Percentiles rank a stretch among this genome's conserved stretches.
Evolutionary conservation across 1,140 invertebrate genomes (phyloP).

Genomic region (Daktulosphaira vitifoliae): DNA sequence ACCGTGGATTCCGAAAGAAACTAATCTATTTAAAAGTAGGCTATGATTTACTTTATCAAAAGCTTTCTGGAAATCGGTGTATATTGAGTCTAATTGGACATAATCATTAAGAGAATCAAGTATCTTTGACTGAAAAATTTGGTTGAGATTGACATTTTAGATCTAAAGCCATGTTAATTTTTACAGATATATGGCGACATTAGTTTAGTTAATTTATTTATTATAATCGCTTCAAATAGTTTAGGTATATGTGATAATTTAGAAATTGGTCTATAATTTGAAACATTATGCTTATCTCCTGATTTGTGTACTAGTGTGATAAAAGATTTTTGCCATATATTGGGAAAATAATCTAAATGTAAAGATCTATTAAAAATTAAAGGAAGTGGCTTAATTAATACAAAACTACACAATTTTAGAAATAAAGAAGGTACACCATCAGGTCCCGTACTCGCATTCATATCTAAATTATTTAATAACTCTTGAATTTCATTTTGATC

Average conservation of each 20-base stretch:
- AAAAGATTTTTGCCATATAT: constrained; percentile 9
- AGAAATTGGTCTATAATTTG: neutral
- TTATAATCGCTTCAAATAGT: neutral
- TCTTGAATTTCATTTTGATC: no score
- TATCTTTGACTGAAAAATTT: neutral
- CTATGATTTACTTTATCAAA: neutral
- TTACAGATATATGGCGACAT: neutral
- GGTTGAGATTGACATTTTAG: neutral
- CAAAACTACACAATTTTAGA: no score
- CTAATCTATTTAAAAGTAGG: neutral
- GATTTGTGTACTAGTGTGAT: neutral
- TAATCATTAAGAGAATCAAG: neutral
- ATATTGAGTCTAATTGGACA: neutral
- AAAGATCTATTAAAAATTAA: no score
- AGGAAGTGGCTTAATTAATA: no score
- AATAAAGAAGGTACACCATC: no score
- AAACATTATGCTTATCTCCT: neutral
- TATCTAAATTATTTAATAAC: no score
- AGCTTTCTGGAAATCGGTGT: neutral
- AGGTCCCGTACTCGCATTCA: no score
- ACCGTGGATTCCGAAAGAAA: neutral
- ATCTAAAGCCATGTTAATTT: constrained; percentile 2
- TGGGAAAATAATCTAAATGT: no score
- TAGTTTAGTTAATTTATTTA: neutral
- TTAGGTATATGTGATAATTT: neutral